Conservation (phyloP, 2,888 invertebrate species). For the Drosophila atripex region DNA sequence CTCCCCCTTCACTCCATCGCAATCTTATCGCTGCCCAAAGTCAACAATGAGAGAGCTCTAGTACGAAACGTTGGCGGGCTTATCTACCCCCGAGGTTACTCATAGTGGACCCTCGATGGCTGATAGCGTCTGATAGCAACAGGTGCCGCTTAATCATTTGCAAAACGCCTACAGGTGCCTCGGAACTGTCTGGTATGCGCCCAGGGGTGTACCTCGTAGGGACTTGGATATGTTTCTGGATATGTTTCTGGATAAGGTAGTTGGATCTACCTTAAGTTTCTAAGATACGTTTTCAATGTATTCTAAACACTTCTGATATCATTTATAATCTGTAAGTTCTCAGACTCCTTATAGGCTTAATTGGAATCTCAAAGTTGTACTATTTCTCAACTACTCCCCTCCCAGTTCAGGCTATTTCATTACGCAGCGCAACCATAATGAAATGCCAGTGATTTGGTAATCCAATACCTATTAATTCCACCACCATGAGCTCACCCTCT, state of each 20-base stretch:
- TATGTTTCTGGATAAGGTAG: too few relatives aligned
- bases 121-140: slow-evolving; percentile 68
- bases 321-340: too few relatives aligned
- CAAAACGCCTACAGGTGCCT: slow-evolving; percentile 45
- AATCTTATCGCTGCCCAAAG: slow-evolving; percentile 68
- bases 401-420: too few relatives aligned
- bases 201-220: slow-evolving; percentile 28
- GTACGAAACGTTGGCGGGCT: slow-evolving; percentile 43
- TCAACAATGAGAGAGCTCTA: slow-evolving; percentile 52
- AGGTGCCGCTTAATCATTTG: slow-evolving; percentile 71
- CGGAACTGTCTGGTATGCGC: not conserved
- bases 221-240: not conserved
- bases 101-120: slow-evolving; percentile 46
- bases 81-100: slow-evolving; percentile 66
- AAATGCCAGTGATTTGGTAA: not conserved
- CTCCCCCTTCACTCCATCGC: slow-evolving; percentile 29
- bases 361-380: too few relatives aligned
- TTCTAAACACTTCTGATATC: too few relatives aligned
- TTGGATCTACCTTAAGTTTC: too few relatives aligned
- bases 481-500: not conserved
- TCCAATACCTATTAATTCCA: not conserved
- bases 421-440: not conserved
- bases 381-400: too few relatives aligned
- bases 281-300: too few relatives aligned
- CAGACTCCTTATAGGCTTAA: too few relatives aligned